Base-by-base conservation (phyloP, 2,888 invertebrate species). In the Melinaea marsaeus region DNA sequence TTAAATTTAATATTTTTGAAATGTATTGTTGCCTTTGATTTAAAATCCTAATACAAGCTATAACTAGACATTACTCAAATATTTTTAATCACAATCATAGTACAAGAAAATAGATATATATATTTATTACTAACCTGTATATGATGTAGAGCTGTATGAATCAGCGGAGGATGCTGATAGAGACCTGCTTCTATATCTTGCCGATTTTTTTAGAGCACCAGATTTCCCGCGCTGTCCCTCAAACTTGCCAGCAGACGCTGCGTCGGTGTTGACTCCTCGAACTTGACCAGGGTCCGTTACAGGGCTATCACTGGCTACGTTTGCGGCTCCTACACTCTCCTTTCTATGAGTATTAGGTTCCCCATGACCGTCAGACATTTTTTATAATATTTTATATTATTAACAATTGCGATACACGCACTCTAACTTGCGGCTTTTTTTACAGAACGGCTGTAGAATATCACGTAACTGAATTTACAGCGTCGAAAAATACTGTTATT, bases 91-190 rank as follows among this genome's bases (percentile, higher is more conserved):
- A 22, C 22, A 22, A 22, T 22, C 22, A 22, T 1, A 22, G 22
- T 22, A 22, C 37, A 37, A 7, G 37, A 37, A 37, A 37, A 37
- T 37, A 37, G 3, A 42, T 3, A 42, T 9, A 9, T 42, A 42
- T 42, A 42, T 42, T 42, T 42, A 63, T 57, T 62, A 79, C 89
- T 85, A 67, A 87, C 93, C 93, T 48, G 93, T 93, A 73, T 93
- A 93, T 0, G 93, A 93, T 22, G 93, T 93, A 72, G 98, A 98
- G 86, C 97, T 98, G 89, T 97, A 98, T 33, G 98, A 98, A 85
- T 98, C 98, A 61, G 97, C 97, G 47, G 98, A 98, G 6, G 98
- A 98, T 3, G 97, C 98, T 11, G 98, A 98, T 34, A 98, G 91
- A 0, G 98, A 98, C 68, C 98, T 93, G 80, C 97, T 97, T 61